Evolutionary conservation across 35 echinoderm and acorn worm species (phyloP).

Genomic region (Heliocidaris erythrogramma): DNA sequence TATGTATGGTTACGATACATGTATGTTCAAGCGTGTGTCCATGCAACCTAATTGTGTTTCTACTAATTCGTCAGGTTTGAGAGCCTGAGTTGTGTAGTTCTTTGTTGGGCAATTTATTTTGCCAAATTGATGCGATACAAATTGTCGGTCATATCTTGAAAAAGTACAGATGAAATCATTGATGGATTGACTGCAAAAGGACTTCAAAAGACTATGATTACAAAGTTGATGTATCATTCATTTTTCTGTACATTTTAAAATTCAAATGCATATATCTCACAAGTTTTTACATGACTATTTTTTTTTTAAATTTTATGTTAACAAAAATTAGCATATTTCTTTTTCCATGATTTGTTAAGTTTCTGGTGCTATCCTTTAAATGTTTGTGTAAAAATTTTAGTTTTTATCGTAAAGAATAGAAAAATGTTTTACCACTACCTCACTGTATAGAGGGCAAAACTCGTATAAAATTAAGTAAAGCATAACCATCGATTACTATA

Average conservation of each 20-base stretch:
- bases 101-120: too few relatives aligned
- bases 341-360: background rate
- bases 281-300: background rate
- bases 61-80: too few relatives aligned
- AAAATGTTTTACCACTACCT: background rate
- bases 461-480: background rate
- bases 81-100: too few relatives aligned
- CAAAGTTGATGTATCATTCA: background rate
- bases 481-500: too few relatives aligned
- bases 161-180: too few relatives aligned
- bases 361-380: background rate
- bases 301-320: background rate
- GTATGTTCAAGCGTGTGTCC: too few relatives aligned
- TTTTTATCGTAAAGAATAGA: background rate
- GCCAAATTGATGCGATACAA: too few relatives aligned
- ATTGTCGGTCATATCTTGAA: too few relatives aligned
- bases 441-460: background rate
- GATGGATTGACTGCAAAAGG: background rate
- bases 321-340: background rate
- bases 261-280: background rate
- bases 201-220: background rate
- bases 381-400: background rate
- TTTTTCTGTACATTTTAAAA: background rate
- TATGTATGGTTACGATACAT: too few relatives aligned
- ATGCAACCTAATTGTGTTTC: too few relatives aligned